phyloP scores from a whole-genome alignment of 2,797 vertebrate genomes.

The Setipinna tenuifilis region DNA sequence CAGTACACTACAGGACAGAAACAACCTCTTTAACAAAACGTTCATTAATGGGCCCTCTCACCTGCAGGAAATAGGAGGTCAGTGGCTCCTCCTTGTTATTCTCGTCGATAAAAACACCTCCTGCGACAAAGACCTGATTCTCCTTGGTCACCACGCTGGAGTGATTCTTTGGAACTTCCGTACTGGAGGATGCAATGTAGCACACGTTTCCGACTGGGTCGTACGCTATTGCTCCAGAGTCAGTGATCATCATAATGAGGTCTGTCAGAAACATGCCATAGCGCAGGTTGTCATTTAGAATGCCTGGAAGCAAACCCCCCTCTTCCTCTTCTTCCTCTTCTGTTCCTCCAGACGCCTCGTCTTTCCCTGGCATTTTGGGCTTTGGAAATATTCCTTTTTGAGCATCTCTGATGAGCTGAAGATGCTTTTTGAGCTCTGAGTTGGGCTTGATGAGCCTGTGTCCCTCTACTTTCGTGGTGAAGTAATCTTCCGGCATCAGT shows the following conservation, averaged over 20 bases:
- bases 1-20: neutral
- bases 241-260: conserved; percentile 92
- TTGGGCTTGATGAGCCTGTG: conserved; percentile 79
- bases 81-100: conserved; percentile 90
- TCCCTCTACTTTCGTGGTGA: conserved; percentile 86
- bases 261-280: conserved; percentile 97
- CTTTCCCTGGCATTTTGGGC: conserved; percentile 66
- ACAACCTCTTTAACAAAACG: neutral
- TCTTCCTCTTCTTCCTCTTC: conserved; percentile 66
- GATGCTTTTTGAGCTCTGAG: conserved; percentile 86
- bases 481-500: conserved; percentile 84
- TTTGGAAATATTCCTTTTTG: conserved; percentile 82
- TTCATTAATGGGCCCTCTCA: conserved; percentile 55
- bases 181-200: conserved; percentile 88
- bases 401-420: conserved; percentile 90
- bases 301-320: conserved; percentile 83
- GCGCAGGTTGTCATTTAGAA: conserved; percentile 92
- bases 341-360: conserved; percentile 63
- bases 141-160: conserved; percentile 89
- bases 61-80: conserved; percentile 97
- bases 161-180: conserved; percentile 95
- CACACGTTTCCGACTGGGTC: conserved; percentile 90
- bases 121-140: conserved; percentile 94
- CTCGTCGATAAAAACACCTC: conserved; percentile 90
- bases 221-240: conserved; percentile 88